These are phyloP conservation scores for Tromatobia lineatoria DNA, from an alignment of 2,888 invertebrate species.

Conservation along the genomic window DNA sequence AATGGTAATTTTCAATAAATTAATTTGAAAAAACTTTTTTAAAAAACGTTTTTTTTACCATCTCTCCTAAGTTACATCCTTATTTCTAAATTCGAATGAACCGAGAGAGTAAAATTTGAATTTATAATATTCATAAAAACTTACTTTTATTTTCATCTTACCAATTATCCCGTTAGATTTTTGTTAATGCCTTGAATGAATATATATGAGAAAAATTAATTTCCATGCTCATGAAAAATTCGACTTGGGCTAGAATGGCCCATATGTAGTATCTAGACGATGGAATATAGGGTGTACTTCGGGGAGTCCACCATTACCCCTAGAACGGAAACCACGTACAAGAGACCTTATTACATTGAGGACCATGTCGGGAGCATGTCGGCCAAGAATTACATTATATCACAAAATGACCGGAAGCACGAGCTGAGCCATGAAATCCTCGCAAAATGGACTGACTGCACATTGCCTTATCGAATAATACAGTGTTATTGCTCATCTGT, in stretches of 20 bases:
- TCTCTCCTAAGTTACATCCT: no score
- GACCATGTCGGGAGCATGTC: conserved; percentile 34
- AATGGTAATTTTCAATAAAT: no score
- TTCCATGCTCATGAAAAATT: neutral
- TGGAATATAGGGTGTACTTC: neutral
- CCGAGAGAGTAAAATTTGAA: no score
- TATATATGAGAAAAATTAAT: neutral
- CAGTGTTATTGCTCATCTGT: neutral
- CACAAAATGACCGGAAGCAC: conserved; percentile 51
- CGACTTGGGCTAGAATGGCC: neutral
- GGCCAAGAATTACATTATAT: conserved; percentile 44
- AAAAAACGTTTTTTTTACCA: no score
- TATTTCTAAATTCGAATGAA: no score
- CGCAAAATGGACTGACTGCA: conserved; percentile 33
- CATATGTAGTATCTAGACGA: conserved; percentile 12
- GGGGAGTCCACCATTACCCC: conserved; percentile 26
- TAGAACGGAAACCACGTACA: conserved; percentile 40
- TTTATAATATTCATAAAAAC: no score
- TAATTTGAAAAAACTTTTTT: no score
- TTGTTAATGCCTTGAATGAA: neutral
- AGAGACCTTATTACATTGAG: conserved; percentile 51
- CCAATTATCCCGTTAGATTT: neutral
- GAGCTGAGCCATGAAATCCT: conserved; percentile 11
- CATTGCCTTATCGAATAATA: conserved; percentile 35
- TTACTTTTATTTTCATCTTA: neutral